These are phyloP conservation scores for Drosophila murphyi DNA, from an alignment of 1,140 invertebrate species.

Conservation along the genomic window DNA sequence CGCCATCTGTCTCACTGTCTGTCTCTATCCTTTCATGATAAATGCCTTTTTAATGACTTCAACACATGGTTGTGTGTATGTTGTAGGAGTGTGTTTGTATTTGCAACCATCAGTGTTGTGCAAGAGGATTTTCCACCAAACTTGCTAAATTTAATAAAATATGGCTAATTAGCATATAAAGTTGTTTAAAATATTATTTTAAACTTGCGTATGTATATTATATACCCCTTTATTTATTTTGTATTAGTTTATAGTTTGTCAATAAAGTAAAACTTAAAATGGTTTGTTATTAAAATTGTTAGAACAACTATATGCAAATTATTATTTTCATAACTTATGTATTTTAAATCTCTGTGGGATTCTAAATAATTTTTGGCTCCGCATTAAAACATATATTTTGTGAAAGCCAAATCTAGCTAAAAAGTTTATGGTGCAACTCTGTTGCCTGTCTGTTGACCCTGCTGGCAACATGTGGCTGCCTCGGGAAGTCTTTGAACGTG, in stretches of 20 bases:
- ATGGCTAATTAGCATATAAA: background rate
- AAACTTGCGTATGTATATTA: no score
- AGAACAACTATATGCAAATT: background rate
- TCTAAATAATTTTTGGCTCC: background rate
- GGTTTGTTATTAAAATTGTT: no score
- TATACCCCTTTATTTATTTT: no score
- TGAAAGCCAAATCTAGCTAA: constrained; percentile 4
- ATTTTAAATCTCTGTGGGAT: no score
- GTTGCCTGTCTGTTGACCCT: constrained; percentile 40
- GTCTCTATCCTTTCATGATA: constrained; percentile 56
- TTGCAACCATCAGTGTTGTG: constrained; percentile 30
- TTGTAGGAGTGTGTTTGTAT: constrained; percentile 13
- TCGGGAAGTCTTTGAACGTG: constrained; percentile 36
- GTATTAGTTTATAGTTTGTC: no score
- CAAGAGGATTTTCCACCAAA: background rate
- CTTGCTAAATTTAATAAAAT: background rate
- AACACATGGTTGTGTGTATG: constrained; percentile 51
- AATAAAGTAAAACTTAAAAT: no score
- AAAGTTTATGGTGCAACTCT: constrained; percentile 13
- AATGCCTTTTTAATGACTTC: constrained; percentile 80
- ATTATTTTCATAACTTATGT: no score
- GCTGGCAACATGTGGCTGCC: constrained; percentile 48
- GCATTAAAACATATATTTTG: background rate
- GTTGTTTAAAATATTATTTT: no score
- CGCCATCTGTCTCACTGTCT: background rate